Evolutionary conservation across 2,113 vertebrate genomes (phyloP), one percentile per base, ranked within the genome.

Genomic region (Perca flavescens): DNA sequence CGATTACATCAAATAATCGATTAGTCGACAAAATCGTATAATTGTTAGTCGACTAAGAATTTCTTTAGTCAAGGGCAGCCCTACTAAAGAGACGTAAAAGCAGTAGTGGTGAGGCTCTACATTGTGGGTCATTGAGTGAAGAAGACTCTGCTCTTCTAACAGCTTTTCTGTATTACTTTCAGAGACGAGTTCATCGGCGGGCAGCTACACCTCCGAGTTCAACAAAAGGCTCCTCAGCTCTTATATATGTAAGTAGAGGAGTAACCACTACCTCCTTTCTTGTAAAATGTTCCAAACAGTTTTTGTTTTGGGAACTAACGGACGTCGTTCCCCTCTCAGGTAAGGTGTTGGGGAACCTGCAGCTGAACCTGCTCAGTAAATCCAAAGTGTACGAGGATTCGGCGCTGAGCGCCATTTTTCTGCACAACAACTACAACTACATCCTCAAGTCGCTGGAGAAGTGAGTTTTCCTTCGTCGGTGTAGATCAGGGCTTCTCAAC

Each of bases 361-460:
- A 99, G 94, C 92, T 99, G 10, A 99, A 99, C 83, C 94, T 99
- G 70, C 96, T 99, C 77, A 99, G 97, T 77, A 99, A 99, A 88
- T 98, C 97, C 87, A 99, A 99, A 89, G 98, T 99, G 86, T 99
- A 99, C 17, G 98, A 99, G 91, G 98, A 99, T 58, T 94, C 95
- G 0, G 98, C 98, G 8, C 94, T 99, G 89, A 97, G 98, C 6
- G 97, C 98, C 84, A 96, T 99, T 79, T 99, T 99, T 88, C 96
- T 99, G 49, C 98, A 98, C 93, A 99, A 99, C 95, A 99, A 98
- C 94, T 99, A 99, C 94, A 99, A 99, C 95, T 99, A 99, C 93
- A 99, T 97, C 92, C 96, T 99, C 81, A 99, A 99, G 92, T 98
- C 98, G 22, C 96, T 99, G 94, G 97, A 99, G 89, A 99, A 99